phyloP scores from a whole-genome alignment of 2,113 vertebrate species.

The Platycercus adscitus region DNA sequence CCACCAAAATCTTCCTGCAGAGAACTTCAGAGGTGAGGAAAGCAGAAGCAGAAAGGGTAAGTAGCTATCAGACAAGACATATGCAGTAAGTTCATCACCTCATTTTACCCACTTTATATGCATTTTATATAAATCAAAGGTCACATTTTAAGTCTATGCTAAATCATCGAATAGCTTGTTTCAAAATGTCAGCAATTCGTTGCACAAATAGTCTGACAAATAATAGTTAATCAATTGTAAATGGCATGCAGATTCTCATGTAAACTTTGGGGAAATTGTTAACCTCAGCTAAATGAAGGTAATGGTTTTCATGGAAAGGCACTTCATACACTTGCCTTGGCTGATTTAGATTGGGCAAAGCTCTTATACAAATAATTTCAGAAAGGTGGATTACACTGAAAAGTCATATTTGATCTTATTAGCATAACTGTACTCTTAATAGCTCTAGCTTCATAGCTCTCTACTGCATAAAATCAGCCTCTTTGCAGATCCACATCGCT shows the following conservation, averaged over 20 bases:
- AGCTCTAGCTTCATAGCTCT: neutral
- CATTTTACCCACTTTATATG: neutral
- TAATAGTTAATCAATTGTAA: constrained; percentile 13
- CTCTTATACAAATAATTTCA: neutral
- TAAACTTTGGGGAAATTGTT: neutral
- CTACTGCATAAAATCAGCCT: neutral
- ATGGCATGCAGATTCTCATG: neutral
- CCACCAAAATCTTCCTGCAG: neutral
- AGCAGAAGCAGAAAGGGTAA: neutral
- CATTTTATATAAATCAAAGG: neutral
- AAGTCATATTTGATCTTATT: neutral
- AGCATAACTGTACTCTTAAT: neutral
- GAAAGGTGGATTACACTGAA: neutral
- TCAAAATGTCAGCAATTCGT: constrained; percentile 9
- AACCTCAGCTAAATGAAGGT: neutral
- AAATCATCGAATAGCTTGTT: constrained; percentile 2
- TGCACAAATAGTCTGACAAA: neutral
- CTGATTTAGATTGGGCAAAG: neutral
- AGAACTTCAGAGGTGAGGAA: neutral
- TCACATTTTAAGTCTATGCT: neutral
- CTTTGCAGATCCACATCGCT: neutral
- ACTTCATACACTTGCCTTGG: neutral
- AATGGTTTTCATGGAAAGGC: neutral
- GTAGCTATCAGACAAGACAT: neutral
- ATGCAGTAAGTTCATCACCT: neutral